Conservation (phyloP, 2,888 invertebrate species). For the Tyria jacobaeae region DNA sequence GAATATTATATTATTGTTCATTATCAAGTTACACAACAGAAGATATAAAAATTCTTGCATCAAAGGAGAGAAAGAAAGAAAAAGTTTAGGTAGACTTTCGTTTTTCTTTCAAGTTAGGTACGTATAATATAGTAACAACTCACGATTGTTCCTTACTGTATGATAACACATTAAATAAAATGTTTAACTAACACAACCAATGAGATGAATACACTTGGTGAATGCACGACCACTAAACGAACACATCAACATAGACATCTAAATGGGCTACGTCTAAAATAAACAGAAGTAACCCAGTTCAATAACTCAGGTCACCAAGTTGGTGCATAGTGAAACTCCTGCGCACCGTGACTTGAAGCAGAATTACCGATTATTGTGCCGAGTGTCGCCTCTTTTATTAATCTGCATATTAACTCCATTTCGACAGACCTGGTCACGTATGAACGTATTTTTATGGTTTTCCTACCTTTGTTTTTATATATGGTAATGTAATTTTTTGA, state of each 20-base stretch:
- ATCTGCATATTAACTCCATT: conserved; percentile 74
- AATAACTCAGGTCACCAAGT: conserved; percentile 20
- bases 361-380: conserved; percentile 70
- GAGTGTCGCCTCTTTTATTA: conserved; percentile 59
- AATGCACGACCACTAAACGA: conserved; percentile 41
- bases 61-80: too few relatives aligned
- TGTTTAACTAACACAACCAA: neutral
- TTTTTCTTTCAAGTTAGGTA: too few relatives aligned
- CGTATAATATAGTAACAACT: neutral
- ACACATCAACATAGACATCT: conserved; percentile 39
- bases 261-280: conserved; percentile 42
- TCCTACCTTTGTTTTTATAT: conserved; percentile 54
- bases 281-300: conserved; percentile 51
- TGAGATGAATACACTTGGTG: neutral
- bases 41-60: neutral
- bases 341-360: conserved; percentile 75
- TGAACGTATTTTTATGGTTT: conserved; percentile 50
- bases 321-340: conserved; percentile 58
- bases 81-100: too few relatives aligned
- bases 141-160: neutral
- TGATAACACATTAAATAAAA: neutral
- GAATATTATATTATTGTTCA: neutral
- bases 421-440: conserved; percentile 45
- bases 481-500: conserved; percentile 46
- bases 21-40: neutral